These are phyloP conservation scores for Sarcophaga subvicina DNA, from an alignment of 2,888 invertebrate species.

Conservation along the genomic window DNA sequence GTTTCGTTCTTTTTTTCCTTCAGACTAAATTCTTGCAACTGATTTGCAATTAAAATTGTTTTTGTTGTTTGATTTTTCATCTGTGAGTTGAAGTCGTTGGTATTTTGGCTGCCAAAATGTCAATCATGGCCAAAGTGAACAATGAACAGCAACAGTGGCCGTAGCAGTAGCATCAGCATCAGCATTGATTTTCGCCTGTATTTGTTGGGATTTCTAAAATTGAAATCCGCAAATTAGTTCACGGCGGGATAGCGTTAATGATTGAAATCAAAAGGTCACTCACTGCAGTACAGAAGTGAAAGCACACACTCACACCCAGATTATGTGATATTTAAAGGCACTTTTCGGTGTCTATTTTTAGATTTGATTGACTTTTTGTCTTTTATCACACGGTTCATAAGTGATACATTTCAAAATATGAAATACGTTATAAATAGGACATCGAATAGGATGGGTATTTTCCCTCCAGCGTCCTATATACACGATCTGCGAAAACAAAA, in stretches of 20 bases:
- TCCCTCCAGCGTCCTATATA: too few species aligned
- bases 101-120: constrained; percentile 60
- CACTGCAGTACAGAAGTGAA: constrained; percentile 10
- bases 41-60: constrained; percentile 53
- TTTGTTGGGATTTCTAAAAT: constrained; percentile 31
- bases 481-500: too few species aligned
- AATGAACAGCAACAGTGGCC: neutral
- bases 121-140: constrained; percentile 57
- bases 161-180: neutral
- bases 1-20: neutral
- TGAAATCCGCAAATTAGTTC: constrained; percentile 17
- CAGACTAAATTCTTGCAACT: constrained; percentile 33
- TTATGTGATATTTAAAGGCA: too few species aligned
- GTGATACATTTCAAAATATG: too few species aligned
- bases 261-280: constrained; percentile 40
- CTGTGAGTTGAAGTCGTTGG: constrained; percentile 14
- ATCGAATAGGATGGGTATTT: too few species aligned
- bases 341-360: too few species aligned
- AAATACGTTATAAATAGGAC: too few species aligned
- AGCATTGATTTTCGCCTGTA: constrained; percentile 2
- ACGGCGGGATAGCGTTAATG: neutral
- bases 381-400: too few species aligned
- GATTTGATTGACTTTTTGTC: too few species aligned
- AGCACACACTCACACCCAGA: too few species aligned
- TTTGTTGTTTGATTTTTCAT: neutral